phyloP scores from a whole-genome alignment of 2,113 vertebrate species.

The Ibidorhyncha struthersii region DNA sequence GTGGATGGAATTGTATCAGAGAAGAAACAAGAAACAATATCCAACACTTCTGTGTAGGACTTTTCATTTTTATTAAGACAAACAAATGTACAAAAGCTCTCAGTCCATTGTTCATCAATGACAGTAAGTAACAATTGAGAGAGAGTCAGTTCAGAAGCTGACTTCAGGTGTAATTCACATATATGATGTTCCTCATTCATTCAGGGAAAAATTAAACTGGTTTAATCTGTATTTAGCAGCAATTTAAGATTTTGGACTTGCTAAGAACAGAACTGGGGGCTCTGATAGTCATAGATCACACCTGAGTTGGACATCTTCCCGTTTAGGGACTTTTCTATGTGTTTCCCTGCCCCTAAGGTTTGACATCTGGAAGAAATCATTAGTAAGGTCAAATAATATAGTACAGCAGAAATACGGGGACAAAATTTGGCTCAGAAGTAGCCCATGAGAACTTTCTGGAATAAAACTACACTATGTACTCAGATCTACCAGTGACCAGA shows the following conservation, averaged over 20 bases:
- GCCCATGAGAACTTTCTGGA: not conserved
- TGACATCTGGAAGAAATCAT: not conserved
- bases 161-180: not conserved
- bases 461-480: not conserved
- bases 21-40: not conserved
- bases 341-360: not conserved
- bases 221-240: not conserved
- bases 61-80: not conserved
- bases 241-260: not conserved
- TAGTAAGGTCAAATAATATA: not conserved
- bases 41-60: rapidly evolving
- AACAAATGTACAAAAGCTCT: not conserved
- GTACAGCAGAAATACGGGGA: not conserved
- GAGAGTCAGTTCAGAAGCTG: not conserved
- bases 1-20: not conserved
- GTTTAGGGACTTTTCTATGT: not conserved
- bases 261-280: not conserved
- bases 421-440: not conserved
- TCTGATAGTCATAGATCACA: not conserved
- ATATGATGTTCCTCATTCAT: not conserved
- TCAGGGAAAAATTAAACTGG: not conserved
- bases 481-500: not conserved
- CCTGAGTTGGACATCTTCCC: not conserved
- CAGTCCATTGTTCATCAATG: not conserved
- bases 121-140: not conserved